These are phyloP conservation scores for Cataglyphis albicans DNA, from an alignment of 2,888 invertebrate genomes.

Conservation along the genomic window DNA sequence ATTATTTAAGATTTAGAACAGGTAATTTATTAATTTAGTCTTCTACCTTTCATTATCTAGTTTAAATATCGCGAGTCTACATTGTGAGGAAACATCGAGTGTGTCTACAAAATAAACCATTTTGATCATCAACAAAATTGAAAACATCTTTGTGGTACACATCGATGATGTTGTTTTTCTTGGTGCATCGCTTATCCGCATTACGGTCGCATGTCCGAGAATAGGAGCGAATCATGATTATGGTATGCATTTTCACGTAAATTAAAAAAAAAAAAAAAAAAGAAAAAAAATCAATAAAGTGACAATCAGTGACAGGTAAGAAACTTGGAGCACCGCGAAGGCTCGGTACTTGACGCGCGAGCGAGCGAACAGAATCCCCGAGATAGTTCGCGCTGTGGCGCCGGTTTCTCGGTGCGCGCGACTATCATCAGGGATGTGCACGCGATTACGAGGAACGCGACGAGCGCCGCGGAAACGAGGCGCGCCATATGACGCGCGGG, in stretches of 20 bases:
- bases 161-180: not conserved
- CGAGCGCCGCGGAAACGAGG: conserved; percentile 31
- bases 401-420: conserved; percentile 8
- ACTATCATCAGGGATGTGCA: not conserved
- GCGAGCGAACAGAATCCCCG: conserved; percentile 29
- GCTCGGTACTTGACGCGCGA: not conserved
- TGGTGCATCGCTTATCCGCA: not conserved
- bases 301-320: conserved; percentile 53
- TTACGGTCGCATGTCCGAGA: not conserved
- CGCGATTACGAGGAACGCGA: not conserved
- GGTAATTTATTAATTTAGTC: not conserved
- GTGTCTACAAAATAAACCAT: conserved; percentile 7
- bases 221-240: not conserved
- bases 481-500: conserved; percentile 67
- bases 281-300: conserved; percentile 69
- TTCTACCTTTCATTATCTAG: not conserved
- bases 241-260: not conserved
- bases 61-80: conserved; percentile 4
- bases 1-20: not conserved
- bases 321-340: not conserved
- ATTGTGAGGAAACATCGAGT: not conserved
- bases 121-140: not conserved
- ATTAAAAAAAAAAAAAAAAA: conserved; percentile 68
- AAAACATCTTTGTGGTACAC: not conserved
- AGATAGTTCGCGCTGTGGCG: conserved; percentile 1